Conservation (phyloP, 2,113 vertebrate species). For the Podarcis muralis region DNA sequence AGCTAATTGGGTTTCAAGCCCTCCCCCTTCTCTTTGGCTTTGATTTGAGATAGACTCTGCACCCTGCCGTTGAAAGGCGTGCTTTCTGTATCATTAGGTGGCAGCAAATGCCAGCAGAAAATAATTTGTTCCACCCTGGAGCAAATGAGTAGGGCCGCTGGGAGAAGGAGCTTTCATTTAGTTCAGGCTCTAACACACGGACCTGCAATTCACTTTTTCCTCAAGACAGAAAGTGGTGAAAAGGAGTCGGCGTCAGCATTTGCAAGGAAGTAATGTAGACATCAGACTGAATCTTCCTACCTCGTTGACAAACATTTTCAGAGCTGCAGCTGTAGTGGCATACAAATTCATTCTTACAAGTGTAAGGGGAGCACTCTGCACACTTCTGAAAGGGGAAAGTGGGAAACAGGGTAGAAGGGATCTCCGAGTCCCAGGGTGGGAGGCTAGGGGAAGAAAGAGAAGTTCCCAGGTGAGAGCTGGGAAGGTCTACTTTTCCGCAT, state of each 20-base stretch:
- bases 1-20: too few species aligned
- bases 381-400: not conserved
- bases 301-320: not conserved
- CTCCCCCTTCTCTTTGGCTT: not conserved
- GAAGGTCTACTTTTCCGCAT: too few species aligned
- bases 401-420: too few species aligned
- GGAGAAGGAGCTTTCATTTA: not conserved
- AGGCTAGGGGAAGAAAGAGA: too few species aligned
- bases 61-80: accelerated
- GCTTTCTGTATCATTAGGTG: conserved; percentile 17
- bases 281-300: not conserved
- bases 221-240: not conserved
- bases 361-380: not conserved
- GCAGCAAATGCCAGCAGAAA: conserved; percentile 41
- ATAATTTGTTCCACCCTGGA: not conserved
- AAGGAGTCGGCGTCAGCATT: too few species aligned
- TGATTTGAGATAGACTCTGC: not conserved
- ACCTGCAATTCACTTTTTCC: not conserved
- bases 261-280: not conserved
- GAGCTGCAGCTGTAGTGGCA: not conserved
- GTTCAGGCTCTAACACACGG: accelerated
- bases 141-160: accelerated
- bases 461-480: too few species aligned
- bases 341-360: not conserved
- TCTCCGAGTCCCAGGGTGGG: too few species aligned